phyloP scores from a whole-genome alignment of 1,140 invertebrate genomes.

The Macrostomum lignano region DNA sequence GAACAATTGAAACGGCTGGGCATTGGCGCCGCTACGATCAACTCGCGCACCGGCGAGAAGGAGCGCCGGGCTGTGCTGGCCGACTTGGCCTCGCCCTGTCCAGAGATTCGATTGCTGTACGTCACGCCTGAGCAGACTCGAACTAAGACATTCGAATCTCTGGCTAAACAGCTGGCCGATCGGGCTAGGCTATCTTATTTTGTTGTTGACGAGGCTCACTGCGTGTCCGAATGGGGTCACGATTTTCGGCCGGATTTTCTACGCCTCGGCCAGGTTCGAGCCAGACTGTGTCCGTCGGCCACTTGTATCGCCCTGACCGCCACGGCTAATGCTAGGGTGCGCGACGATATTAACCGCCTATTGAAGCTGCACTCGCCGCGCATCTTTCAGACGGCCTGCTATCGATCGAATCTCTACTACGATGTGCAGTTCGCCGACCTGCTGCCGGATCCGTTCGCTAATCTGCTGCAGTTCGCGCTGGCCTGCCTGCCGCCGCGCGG shows the following conservation, averaged over 20 bases:
- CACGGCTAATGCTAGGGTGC: conserved; percentile 38
- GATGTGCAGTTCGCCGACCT: conserved; percentile 48
- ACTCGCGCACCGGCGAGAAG: no score
- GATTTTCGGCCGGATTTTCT: conserved; percentile 81
- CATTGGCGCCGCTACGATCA: no score
- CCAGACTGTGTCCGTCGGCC: conserved; percentile 35
- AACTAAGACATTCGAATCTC: conserved; percentile 40
- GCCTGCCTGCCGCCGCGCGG: no score
- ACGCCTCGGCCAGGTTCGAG: conserved; percentile 44
- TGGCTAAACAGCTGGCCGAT: conserved; percentile 25
- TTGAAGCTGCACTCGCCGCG: conserved; percentile 30
- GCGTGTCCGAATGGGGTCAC: conserved; percentile 88
- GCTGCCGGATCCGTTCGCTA: conserved; percentile 39
- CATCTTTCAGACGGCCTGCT: conserved; percentile 36
- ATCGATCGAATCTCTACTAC: conserved; percentile 39
- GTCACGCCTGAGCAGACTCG: conserved; percentile 66
- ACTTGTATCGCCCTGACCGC: conserved; percentile 51
- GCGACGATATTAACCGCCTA: conserved; percentile 33
- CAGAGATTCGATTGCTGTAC: conserved; percentile 57
- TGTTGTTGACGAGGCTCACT: conserved; percentile 84
- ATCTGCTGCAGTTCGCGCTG: conserved; percentile 41
- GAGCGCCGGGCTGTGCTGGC: neutral
- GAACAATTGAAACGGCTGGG: no score
- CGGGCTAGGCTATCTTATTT: conserved; percentile 35
- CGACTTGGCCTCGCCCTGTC: conserved; percentile 1